These are phyloP conservation scores for Neodiprion virginianus DNA, from an alignment of 1,140 invertebrate genomes.

Conservation along the genomic window DNA sequence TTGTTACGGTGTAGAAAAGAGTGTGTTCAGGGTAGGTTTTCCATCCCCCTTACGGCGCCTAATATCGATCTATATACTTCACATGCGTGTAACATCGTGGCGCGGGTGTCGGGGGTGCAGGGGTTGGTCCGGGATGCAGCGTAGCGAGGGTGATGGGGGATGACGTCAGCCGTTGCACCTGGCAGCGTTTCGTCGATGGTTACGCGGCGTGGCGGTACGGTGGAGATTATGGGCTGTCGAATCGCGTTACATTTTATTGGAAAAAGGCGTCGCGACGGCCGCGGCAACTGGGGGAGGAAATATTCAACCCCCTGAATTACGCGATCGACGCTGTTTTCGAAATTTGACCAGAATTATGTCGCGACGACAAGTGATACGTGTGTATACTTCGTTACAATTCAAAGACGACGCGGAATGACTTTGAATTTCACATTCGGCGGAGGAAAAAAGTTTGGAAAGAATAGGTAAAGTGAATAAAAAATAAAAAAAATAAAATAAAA, in stretches of 20 bases:
- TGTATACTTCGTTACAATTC: not conserved
- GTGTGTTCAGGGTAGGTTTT: no score
- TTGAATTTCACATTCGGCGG: no score
- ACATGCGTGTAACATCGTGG: no score
- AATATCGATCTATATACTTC: no score
- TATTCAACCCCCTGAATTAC: not conserved
- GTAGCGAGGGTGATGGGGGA: not conserved
- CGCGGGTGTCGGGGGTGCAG: not conserved
- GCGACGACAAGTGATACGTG: not conserved
- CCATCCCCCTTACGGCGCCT: no score
- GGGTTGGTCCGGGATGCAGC: not conserved
- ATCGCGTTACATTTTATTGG: not conserved
- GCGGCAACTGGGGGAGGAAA: not conserved
- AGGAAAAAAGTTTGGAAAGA: no score
- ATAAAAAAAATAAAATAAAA: not conserved
- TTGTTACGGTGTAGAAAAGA: no score
- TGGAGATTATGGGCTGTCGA: not conserved
- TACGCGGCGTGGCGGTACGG: not conserved
- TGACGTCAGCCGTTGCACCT: constrained; percentile 1
- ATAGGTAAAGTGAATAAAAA: no score
- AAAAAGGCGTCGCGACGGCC: not conserved
- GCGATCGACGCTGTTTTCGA: not conserved
- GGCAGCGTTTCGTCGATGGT: not conserved
- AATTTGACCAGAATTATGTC: not conserved
- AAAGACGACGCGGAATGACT: not conserved